Conservation (phyloP, 2,888 invertebrate genomes). For the Trichopria drosophilae region DNA sequence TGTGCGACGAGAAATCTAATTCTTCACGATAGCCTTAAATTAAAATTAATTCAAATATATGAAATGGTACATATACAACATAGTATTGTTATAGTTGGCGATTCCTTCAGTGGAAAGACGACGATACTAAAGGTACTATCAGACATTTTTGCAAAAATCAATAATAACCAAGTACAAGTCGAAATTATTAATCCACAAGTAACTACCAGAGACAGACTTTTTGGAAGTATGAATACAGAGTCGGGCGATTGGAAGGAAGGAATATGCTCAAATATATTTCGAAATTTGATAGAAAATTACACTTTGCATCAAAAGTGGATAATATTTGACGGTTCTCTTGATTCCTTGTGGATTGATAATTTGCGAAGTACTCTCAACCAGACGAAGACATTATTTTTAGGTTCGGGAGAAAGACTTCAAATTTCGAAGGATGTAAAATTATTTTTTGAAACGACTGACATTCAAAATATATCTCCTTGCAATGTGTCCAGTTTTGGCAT, state of each 20-base stretch:
- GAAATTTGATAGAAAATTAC: conserved; percentile 58
- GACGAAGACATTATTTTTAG: conserved; percentile 61
- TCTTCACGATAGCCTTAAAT: conserved; percentile 58
- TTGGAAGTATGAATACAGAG: conserved; percentile 63
- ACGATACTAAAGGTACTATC: conserved; percentile 59
- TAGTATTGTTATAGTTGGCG: conserved; percentile 63
- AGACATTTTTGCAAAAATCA: conserved; percentile 56
- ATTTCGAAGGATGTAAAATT: conserved; percentile 61
- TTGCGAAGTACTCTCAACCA: conserved; percentile 66
- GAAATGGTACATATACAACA: conserved; percentile 64
- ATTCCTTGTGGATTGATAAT: conserved; percentile 65
- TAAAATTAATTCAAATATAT: conserved; percentile 65
- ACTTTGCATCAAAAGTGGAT: conserved; percentile 63
- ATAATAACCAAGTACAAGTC: conserved; percentile 56
- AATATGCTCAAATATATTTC: conserved; percentile 58
- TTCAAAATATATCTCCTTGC: conserved; percentile 63
- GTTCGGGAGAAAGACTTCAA: conserved; percentile 65
- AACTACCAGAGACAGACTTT: conserved; percentile 62
- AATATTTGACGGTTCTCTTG: conserved; percentile 67
- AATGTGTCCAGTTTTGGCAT: conserved; percentile 68
- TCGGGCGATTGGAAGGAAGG: conserved; percentile 63
- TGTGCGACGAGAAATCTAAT: conserved; percentile 58
- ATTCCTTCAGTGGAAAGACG: conserved; percentile 63
- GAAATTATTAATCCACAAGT: conserved; percentile 65
- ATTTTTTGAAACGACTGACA: conserved; percentile 66